These are phyloP conservation scores for Genyomyrus donnyi DNA, from an alignment of 2,113 vertebrate species.

Conservation along the genomic window DNA sequence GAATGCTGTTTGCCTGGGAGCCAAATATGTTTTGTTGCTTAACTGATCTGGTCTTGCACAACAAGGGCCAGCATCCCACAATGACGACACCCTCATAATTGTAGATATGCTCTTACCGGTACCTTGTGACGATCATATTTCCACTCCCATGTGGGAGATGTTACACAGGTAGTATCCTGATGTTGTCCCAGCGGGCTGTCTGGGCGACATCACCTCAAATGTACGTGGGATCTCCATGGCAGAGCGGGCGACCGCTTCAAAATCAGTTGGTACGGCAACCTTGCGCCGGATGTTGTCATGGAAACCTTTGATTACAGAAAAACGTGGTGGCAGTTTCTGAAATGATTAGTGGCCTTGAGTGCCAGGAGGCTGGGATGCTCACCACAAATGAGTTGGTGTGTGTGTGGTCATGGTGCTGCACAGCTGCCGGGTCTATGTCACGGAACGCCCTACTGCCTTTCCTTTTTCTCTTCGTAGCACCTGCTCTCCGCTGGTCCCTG, in stretches of 20 bases:
- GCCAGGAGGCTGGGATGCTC: background rate
- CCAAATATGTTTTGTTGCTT: background rate
- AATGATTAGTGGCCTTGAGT: background rate
- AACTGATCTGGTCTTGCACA: background rate
- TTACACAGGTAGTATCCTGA: background rate
- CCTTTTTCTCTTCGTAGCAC: slow-evolving; percentile 6
- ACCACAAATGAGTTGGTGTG: background rate
- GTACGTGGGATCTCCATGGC: background rate
- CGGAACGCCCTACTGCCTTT: slow-evolving; percentile 7
- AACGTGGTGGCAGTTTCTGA: background rate
- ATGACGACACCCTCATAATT: background rate
- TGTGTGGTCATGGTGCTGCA: background rate
- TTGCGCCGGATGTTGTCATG: background rate
- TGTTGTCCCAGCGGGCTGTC: background rate
- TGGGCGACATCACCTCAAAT: background rate
- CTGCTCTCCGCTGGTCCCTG: background rate
- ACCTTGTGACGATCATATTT: background rate
- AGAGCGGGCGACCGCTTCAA: background rate
- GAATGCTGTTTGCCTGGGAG: background rate
- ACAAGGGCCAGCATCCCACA: background rate
- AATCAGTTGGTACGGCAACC: background rate
- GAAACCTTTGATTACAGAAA: slow-evolving; percentile 7
- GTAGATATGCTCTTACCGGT: background rate
- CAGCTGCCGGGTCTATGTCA: slow-evolving; percentile 7
- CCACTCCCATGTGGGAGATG: background rate